Conservation (phyloP, 2,888 invertebrate genomes). For the Epinotia nisella region DNA sequence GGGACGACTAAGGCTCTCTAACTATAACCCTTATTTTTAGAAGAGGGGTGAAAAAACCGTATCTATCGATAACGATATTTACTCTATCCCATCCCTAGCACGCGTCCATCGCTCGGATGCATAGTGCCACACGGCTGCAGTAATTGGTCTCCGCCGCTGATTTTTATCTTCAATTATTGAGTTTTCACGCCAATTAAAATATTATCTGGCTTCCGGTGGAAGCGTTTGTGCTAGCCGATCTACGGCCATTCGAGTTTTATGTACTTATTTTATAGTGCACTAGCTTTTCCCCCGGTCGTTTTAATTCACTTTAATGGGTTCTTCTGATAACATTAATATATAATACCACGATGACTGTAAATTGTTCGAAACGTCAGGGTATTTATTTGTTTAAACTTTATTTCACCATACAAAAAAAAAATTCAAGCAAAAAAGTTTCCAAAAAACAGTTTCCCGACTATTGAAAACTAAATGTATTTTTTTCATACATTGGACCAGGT, state of each 20-base stretch:
- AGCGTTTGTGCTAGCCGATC: slow-evolving; percentile 42
- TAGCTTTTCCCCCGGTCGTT: not conserved
- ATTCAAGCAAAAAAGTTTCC: too few relatives aligned
- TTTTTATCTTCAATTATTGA: slow-evolving; percentile 50
- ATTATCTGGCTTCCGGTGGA: slow-evolving; percentile 46
- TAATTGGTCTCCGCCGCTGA: slow-evolving; percentile 47
- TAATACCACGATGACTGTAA: too few relatives aligned
- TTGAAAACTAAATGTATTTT: too few relatives aligned
- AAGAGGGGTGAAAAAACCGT: not conserved
- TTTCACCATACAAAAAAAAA: too few relatives aligned
- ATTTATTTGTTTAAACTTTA: too few relatives aligned
- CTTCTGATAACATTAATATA: not conserved
- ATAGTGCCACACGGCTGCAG: slow-evolving; percentile 46
- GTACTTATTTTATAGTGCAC: slow-evolving; percentile 18
- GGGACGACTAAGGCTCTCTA: too few relatives aligned
- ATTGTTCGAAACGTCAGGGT: too few relatives aligned
- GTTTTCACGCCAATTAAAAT: slow-evolving; percentile 49
- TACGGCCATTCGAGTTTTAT: slow-evolving; percentile 20
- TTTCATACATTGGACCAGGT: too few relatives aligned
- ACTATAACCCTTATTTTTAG: not conserved
- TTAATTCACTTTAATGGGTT: slow-evolving; percentile 2
- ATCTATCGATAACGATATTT: slow-evolving; percentile 48
- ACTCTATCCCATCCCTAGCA: slow-evolving; percentile 20
- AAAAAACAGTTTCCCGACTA: too few relatives aligned
- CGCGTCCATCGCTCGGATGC: slow-evolving; percentile 43